Evolutionary conservation across 2,888 invertebrate genomes (phyloP), one percentile per base, ranked within the genome.

Genomic region (Dendrolimus houi): DNA sequence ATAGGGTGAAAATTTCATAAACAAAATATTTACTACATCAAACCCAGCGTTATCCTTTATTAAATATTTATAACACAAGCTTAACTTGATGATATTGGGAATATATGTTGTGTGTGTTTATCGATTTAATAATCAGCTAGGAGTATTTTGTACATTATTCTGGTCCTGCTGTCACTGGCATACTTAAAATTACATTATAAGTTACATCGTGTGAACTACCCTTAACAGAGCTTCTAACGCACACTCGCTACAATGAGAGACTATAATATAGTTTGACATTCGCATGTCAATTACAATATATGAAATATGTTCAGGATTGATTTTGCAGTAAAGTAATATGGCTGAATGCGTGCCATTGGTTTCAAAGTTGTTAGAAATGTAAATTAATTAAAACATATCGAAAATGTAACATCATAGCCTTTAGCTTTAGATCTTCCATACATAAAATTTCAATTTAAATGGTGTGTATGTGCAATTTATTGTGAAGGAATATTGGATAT

Each of bases 351-450:
- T 88, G 89, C 88, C 89, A 88, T 88, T 81, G 73, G 81, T 77
- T 74, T 75, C 73, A 81, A 77, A 78, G 73, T 82, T 84, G 81
- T 85, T 85, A 82, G 81, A 79, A 47, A 79, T 83, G 79, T 85
- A 84, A 83, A 84, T 82, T 80, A 81, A 81, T 74, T 70, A 77
- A 74, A 83, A 88, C 89, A 89, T 89, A 90, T 89, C 89, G 87
- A 81, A 80, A 82, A 70, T 83, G 81, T 87, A 85, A 87, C 83
- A 77, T 81, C 80, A 82, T 88, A 90, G 88, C 87, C 83, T 85
- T 86, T 89, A 89, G 89, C 70, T 79, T 47, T 90, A 90, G 89
- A 77, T 88, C 90, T 90, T 90, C 89, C 88, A 88, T 79, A 83
- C 83, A 83, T 78, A 70, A 77, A 79, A 74, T 77, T 74, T 71